Conservation (phyloP, 2,888 invertebrate species). For the Malachius bipustulatus region DNA sequence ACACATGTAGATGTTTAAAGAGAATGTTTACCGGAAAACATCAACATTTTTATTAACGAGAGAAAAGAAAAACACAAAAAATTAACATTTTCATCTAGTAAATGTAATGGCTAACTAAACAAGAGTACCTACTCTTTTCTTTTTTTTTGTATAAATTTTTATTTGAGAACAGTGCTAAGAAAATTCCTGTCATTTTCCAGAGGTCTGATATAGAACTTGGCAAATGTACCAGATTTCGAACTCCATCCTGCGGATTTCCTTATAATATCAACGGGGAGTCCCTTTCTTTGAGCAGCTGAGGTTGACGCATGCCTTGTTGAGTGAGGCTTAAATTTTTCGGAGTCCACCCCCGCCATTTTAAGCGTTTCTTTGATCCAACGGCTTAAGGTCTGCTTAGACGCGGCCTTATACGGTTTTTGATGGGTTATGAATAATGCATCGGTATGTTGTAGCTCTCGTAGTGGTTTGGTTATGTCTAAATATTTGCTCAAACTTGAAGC, state of each 20-base stretch:
- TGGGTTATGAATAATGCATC: slow-evolving; percentile 15
- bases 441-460: slow-evolving; percentile 9
- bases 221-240: slow-evolving; percentile 15
- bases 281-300: slow-evolving; percentile 18
- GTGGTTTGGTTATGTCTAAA: slow-evolving; percentile 12
- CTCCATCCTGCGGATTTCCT: slow-evolving; percentile 19
- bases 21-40: no score
- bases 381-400: slow-evolving; percentile 17
- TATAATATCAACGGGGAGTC: slow-evolving; percentile 19
- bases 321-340: slow-evolving; percentile 17
- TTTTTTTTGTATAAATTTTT: no score
- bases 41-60: no score
- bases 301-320: slow-evolving; percentile 22
- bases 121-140: no score
- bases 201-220: slow-evolving; percentile 19
- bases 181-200: no score
- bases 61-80: no score
- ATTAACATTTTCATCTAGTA: no score
- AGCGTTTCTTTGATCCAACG: slow-evolving; percentile 19
- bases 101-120: no score
- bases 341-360: slow-evolving; percentile 17
- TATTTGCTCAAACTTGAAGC: slow-evolving; percentile 12
- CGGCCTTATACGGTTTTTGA: slow-evolving; percentile 17
- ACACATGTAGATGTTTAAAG: no score
- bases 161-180: no score